Evolutionary conservation across 2,113 vertebrate species (phyloP).

Genomic region (Laterallus jamaicensis): DNA sequence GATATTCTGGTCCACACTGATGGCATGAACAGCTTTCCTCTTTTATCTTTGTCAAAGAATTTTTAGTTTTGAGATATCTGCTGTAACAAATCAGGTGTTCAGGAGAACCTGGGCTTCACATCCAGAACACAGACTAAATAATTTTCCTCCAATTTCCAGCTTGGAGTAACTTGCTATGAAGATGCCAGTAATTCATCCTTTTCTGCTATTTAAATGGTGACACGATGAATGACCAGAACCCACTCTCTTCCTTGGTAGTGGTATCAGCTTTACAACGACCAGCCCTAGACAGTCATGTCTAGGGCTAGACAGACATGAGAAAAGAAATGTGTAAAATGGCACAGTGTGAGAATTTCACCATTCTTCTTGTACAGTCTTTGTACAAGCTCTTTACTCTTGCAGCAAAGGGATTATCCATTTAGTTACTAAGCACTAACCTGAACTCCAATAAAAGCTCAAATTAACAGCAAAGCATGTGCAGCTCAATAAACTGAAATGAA

Average conservation of each 20-base stretch:
- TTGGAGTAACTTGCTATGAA: not conserved
- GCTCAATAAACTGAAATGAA: not conserved
- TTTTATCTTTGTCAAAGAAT: not conserved
- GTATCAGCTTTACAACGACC: not conserved
- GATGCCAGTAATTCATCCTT: not conserved
- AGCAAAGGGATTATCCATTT: not conserved
- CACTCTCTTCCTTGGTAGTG: not conserved
- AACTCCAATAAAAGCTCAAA: not conserved
- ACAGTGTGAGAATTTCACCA: not conserved
- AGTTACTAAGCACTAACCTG: not conserved
- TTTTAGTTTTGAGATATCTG: not conserved
- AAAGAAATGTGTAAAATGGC: not conserved
- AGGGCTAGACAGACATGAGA: not conserved
- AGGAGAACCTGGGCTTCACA: not conserved
- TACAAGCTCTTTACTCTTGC: not conserved
- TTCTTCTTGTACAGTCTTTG: not conserved
- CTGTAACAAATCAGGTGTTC: not conserved
- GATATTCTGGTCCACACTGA: not conserved
- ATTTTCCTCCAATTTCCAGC: not conserved
- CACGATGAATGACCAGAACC: not conserved
- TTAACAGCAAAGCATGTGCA: not conserved
- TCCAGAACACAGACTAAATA: not conserved
- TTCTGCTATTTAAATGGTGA: not conserved
- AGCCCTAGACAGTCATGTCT: not conserved
- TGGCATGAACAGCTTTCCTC: not conserved